Evolutionary conservation across 2,113 vertebrate genomes (phyloP).

Genomic region (Phyllostomus hastatus): DNA sequence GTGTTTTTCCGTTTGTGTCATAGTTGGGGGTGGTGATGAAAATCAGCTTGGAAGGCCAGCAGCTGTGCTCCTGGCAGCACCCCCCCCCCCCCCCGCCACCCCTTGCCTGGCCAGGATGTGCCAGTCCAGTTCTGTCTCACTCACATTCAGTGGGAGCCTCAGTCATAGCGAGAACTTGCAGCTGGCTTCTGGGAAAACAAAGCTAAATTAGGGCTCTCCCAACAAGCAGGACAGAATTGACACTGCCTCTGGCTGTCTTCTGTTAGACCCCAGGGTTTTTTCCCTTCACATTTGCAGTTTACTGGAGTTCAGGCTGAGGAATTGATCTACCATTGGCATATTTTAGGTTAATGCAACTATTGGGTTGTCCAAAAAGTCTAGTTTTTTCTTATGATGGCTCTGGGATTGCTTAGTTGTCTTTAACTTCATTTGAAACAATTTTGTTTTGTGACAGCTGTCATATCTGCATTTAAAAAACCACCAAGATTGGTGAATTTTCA

Average conservation of each 20-base stretch:
- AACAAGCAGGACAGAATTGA: not conserved
- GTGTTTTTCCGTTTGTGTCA: not conserved
- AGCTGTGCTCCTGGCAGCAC: not conserved
- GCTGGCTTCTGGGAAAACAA: not conserved
- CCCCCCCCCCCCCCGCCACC: not conserved
- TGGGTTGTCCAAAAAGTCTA: too few species aligned
- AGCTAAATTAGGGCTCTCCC: not conserved
- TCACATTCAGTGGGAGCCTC: not conserved
- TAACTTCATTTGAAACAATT: too few species aligned
- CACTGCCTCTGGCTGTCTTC: not conserved
- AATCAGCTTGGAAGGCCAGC: not conserved
- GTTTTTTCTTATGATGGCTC: too few species aligned
- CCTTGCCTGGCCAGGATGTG: not conserved
- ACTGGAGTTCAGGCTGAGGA: not conserved
- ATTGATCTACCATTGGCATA: not conserved
- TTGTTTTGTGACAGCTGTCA: too few species aligned
- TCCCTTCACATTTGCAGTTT: not conserved
- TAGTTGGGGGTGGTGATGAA: not conserved
- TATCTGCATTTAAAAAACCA: too few species aligned
- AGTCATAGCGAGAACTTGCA: not conserved
- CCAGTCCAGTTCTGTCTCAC: not conserved
- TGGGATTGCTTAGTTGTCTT: too few species aligned
- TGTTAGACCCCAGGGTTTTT: not conserved
- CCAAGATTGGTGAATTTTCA: too few species aligned
- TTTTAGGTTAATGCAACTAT: not conserved